These are phyloP conservation scores for Diglossa brunneiventris DNA, from an alignment of 2,113 vertebrate genomes.

Conservation along the genomic window DNA sequence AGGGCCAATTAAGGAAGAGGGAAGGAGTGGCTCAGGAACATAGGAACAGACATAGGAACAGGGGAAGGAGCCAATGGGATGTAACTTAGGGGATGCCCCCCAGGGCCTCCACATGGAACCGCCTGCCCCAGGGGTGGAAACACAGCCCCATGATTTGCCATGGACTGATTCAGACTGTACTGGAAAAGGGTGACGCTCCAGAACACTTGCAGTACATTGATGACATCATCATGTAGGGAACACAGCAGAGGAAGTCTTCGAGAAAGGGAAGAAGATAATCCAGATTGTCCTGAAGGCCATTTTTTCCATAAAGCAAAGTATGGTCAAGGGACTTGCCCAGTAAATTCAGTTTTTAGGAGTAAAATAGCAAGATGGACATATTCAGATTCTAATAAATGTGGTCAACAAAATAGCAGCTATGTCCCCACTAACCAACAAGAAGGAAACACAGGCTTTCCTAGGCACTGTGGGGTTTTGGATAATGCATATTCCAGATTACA, in stretches of 20 bases:
- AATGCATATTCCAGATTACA: not conserved
- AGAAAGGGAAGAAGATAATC: not conserved
- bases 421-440: no score
- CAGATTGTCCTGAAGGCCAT: no score
- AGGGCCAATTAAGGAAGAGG: no score
- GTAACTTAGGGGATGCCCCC: no score
- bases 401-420: not conserved
- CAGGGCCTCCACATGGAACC: not conserved
- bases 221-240: no score
- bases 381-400: not conserved
- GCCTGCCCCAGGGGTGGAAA: not conserved
- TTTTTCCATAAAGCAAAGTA: not conserved
- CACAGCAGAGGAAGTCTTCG: not conserved
- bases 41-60: no score
- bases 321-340: not conserved
- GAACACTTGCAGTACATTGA: not conserved
- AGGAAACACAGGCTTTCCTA: no score
- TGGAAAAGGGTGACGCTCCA: not conserved
- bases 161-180: not conserved
- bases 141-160: not conserved
- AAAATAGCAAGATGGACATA: not conserved
- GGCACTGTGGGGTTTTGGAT: not conserved
- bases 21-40: no score
- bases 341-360: not conserved
- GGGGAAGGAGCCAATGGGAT: no score